phyloP scores from a whole-genome alignment of 2,113 vertebrate genomes.

The Lagopus leucura region DNA sequence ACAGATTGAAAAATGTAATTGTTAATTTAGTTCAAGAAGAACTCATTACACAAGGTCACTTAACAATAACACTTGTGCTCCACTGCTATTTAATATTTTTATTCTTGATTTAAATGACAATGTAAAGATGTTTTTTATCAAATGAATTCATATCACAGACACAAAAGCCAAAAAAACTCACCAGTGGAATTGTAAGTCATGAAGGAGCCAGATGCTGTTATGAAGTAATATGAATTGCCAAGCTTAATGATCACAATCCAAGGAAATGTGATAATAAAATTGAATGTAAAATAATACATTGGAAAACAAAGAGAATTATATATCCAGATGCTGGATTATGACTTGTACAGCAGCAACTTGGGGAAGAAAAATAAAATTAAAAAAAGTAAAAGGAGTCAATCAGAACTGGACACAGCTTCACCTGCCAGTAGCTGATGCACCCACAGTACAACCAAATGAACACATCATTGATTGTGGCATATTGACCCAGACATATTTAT shows the following conservation, averaged over 20 bases:
- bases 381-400: accelerated
- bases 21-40: conserved; percentile 37
- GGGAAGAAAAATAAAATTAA: background rate
- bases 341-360: background rate
- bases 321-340: background rate
- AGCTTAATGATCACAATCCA: background rate
- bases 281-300: background rate
- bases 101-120: conserved; percentile 25
- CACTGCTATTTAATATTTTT: conserved; percentile 33
- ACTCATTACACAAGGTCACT: conserved; percentile 38
- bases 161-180: background rate
- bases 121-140: conserved; percentile 33
- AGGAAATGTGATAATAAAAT: background rate
- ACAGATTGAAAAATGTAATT: conserved; percentile 23
- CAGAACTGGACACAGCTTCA: background rate
- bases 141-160: background rate
- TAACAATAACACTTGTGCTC: background rate
- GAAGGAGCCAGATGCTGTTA: accelerated
- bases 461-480: accelerated
- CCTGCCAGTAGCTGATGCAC: background rate
- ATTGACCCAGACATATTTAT: background rate
- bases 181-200: background rate
- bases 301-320: background rate
- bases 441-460: background rate
- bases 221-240: background rate